These are phyloP conservation scores for Catharus minimus DNA, from an alignment of 2,113 vertebrate genomes.

Conservation along the genomic window DNA sequence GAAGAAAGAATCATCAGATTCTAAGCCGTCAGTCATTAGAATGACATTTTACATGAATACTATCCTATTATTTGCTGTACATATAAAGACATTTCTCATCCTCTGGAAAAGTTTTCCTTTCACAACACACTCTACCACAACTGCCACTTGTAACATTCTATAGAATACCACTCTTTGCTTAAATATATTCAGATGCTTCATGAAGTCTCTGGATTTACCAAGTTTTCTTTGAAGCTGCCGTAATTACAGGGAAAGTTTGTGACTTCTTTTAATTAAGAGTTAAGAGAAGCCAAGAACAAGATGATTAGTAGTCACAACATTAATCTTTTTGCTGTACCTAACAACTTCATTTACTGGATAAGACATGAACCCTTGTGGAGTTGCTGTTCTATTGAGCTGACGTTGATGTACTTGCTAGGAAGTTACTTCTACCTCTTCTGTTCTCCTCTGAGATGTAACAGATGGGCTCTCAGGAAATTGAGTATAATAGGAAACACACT, in stretches of 20 bases:
- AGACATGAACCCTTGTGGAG: background rate
- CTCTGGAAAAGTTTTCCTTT: background rate
- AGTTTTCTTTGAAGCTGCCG: background rate
- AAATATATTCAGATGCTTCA: background rate
- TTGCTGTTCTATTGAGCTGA: constrained; percentile 1
- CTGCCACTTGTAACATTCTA: background rate
- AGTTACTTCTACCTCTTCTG: background rate
- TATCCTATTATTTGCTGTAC: background rate
- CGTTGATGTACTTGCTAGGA: background rate
- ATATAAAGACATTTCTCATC: background rate
- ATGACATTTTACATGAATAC: background rate
- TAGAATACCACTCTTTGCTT: background rate
- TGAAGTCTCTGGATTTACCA: background rate
- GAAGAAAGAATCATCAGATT: background rate
- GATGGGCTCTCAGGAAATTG: constrained; percentile 6
- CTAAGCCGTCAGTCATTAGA: background rate
- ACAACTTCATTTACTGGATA: constrained; percentile 1
- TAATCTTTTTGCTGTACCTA: background rate
- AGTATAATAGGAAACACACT: background rate
- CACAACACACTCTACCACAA: background rate
- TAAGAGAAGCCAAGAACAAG: constrained; percentile 3
- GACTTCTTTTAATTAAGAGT: background rate
- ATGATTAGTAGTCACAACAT: background rate
- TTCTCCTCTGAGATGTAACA: background rate
- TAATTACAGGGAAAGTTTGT: background rate